phyloP scores from a whole-genome alignment of 2,113 vertebrate species.

The Rhodinocichla rosea region DNA sequence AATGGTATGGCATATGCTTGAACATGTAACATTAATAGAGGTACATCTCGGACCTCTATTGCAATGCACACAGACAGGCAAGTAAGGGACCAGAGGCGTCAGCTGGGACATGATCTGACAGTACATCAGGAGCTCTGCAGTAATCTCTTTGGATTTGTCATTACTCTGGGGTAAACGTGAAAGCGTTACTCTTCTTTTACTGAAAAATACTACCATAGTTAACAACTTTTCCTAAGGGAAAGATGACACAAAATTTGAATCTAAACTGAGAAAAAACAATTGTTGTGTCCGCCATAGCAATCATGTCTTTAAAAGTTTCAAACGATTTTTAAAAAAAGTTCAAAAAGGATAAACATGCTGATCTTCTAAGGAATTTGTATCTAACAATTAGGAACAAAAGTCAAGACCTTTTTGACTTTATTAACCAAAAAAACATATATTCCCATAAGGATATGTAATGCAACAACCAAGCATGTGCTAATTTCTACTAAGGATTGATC shows the following conservation, averaged over 20 bases:
- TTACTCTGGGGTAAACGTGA: not conserved
- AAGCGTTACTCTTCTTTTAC: not conserved
- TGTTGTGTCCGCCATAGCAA: not conserved
- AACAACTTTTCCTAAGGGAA: not conserved
- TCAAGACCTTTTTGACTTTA: not conserved
- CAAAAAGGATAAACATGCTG: not conserved
- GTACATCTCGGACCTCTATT: fast-evolving
- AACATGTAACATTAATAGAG: not conserved
- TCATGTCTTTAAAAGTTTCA: not conserved
- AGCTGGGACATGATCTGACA: not conserved
- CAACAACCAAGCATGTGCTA: not conserved
- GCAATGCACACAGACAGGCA: not conserved
- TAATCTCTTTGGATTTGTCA: not conserved
- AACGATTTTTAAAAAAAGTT: not conserved
- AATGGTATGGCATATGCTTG: fast-evolving
- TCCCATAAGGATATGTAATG: not conserved
- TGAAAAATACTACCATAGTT: not conserved
- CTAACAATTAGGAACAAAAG: not conserved
- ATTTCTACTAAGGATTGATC: not conserved
- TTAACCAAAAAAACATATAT: not conserved
- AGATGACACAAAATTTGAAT: not conserved
- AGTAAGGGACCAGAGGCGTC: not conserved
- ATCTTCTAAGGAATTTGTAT: not conserved
- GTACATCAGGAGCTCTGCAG: not conserved
- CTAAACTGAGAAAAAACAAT: not conserved